Conservation (phyloP, 2,888 invertebrate species). For the Stenolophus ochropezus region DNA sequence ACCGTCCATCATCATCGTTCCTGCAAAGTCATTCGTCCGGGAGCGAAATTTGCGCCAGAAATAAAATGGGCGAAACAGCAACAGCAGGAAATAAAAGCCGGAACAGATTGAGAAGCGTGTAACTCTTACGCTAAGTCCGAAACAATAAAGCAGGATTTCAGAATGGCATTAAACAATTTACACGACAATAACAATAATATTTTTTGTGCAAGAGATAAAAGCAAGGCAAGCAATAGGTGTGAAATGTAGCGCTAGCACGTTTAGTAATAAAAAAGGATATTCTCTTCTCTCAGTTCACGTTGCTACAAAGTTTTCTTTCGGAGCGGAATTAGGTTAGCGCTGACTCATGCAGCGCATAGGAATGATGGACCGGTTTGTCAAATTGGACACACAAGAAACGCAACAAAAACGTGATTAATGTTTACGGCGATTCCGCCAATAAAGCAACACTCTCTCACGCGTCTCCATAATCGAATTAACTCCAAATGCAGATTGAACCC, state of each 20-base stretch:
- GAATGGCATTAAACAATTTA: constrained; percentile 31
- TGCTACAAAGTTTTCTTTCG: constrained; percentile 42
- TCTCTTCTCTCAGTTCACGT: constrained; percentile 25
- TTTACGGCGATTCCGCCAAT: constrained; percentile 25
- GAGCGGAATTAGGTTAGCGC: constrained; percentile 46
- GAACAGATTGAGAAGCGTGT: neutral
- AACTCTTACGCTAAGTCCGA: neutral
- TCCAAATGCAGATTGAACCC: neutral
- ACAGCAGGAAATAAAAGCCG: neutral
- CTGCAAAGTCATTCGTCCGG: neutral
- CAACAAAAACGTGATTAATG: constrained; percentile 56
- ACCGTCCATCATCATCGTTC: neutral
- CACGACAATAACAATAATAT: constrained; percentile 34
- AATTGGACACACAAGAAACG: constrained; percentile 45
- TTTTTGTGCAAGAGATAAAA: constrained; percentile 33
- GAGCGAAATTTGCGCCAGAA: neutral
- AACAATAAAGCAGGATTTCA: constrained; percentile 2
- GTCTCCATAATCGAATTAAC: constrained; percentile 3
- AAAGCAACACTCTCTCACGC: too few species aligned
- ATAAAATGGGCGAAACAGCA: neutral
- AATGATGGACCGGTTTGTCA: constrained; percentile 48
- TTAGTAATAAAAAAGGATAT: constrained; percentile 39
- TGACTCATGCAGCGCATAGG: constrained; percentile 41
- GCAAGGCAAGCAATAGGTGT: constrained; percentile 20
- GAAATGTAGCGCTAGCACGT: constrained; percentile 18